Evolutionary conservation across 2,797 vertebrate genomes (phyloP).

Genomic region (Amniataba percoides): DNA sequence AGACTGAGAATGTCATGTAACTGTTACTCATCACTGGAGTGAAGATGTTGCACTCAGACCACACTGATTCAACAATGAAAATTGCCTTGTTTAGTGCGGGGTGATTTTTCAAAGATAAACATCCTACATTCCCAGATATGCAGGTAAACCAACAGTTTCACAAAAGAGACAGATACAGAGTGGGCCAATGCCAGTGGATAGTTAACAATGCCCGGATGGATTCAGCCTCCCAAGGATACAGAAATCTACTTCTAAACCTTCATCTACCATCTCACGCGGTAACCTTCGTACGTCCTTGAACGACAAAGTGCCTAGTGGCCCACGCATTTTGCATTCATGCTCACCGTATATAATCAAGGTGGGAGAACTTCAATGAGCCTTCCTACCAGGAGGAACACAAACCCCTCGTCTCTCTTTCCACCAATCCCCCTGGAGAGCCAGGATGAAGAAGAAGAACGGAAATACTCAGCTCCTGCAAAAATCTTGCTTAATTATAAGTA

Average conservation of each 20-base stretch:
- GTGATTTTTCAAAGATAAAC: conserved; percentile 9
- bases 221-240: conserved; percentile 48
- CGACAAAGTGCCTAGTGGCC: conserved; percentile 73
- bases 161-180: not conserved
- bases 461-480: conserved; percentile 61
- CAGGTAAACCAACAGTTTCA: conserved; percentile 11
- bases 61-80: conserved; percentile 39
- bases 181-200: conserved; percentile 11
- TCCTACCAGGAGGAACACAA: conserved; percentile 67
- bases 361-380: conserved; percentile 72
- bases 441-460: conserved; percentile 61
- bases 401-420: conserved; percentile 59
- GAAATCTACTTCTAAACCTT: conserved; percentile 58
- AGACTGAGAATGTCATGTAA: conserved; percentile 66
- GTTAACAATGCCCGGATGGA: conserved; percentile 35
- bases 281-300: conserved; percentile 76
- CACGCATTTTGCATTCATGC: conserved; percentile 73
- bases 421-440: conserved; percentile 66
- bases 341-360: conserved; percentile 74
- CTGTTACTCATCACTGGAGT: conserved; percentile 65
- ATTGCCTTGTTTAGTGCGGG: conserved; percentile 1
- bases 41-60: conserved; percentile 48
- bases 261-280: conserved; percentile 50
- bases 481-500: conserved; percentile 71
- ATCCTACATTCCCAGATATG: not conserved